A percentile compares a stretch with the other conserved stretches of the same genome.
Evolutionary conservation across 64 coral and sea anemone genomes (phyloP).

Genomic region (Catalaphyllia jardinei): DNA sequence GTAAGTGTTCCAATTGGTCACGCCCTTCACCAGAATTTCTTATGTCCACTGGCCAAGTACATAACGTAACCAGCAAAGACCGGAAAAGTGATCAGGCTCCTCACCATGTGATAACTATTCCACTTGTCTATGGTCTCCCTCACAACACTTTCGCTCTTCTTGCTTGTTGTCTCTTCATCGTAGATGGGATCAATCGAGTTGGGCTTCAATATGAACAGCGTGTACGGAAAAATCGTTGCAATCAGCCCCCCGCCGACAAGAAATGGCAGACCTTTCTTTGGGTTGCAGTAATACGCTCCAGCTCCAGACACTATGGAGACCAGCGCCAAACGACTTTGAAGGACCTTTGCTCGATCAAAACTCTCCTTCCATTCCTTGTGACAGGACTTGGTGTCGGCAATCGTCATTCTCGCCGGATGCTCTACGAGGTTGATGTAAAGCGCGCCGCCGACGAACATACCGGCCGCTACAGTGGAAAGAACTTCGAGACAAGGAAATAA

Average conservation of each 20-base stretch:
- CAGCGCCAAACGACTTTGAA: conserved; percentile 61
- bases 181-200: conserved; percentile 94
- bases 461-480: conserved; percentile 56
- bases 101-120: conserved; percentile 74
- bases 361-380: conserved; percentile 89
- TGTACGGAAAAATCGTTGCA: conserved; percentile 70
- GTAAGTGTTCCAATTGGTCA: not conserved
- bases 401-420: conserved; percentile 73
- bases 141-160: conserved; percentile 78
- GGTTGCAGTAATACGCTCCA: conserved; percentile 79
- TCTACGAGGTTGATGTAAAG: conserved; percentile 78
- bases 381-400: conserved; percentile 65
- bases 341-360: conserved; percentile 78
- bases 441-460: conserved; percentile 65
- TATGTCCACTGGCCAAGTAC: conserved; percentile 34
- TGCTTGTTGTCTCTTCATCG: conserved; percentile 73
- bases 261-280: conserved; percentile 65
- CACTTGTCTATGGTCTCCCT: conserved; percentile 76
- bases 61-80: conserved; percentile 55
- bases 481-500: conserved; percentile 63
- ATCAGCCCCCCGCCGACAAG: conserved; percentile 64
- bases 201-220: conserved; percentile 66
- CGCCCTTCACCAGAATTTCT: conserved; percentile 40
- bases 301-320: conserved; percentile 41
- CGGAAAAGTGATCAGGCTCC: conserved; percentile 46